Evolutionary conservation across 2,113 vertebrate genomes (phyloP).

Genomic region (Triplophysa siluroides): DNA sequence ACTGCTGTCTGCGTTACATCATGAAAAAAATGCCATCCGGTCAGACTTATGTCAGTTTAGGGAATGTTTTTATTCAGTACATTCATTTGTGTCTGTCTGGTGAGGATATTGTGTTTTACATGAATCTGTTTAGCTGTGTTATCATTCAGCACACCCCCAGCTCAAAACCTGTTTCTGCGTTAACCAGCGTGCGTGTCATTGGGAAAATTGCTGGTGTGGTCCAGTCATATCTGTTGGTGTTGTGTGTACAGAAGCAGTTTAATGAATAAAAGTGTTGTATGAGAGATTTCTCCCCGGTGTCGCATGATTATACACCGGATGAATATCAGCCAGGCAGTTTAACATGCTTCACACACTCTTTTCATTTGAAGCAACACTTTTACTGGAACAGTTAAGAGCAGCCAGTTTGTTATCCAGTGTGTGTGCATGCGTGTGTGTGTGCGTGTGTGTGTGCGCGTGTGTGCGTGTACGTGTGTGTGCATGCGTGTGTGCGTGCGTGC

Average conservation of each 20-base stretch:
- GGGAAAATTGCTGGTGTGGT: not conserved
- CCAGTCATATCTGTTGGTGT: not conserved
- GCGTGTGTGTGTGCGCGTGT: no score
- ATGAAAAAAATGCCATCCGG: not conserved
- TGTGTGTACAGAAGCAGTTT: constrained; percentile 15
- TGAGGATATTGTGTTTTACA: not conserved
- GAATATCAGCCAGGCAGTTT: constrained; percentile 13
- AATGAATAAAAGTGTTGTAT: constrained; percentile 20
- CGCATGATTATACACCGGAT: not conserved
- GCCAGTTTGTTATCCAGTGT: constrained; percentile 1
- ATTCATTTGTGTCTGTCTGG: not conserved
- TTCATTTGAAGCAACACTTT: not conserved
- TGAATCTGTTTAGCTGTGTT: not conserved
- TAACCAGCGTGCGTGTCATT: not conserved
- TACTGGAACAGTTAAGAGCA: constrained; percentile 19
- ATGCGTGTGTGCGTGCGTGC: no score
- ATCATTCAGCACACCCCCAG: not conserved
- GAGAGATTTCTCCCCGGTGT: not conserved
- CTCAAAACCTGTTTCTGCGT: not conserved
- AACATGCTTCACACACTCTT: constrained; percentile 20
- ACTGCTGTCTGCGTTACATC: not conserved
- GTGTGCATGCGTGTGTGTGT: not conserved
- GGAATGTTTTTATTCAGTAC: not conserved
- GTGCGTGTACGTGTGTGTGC: no score
- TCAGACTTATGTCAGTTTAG: not conserved